A percentile compares a stretch with the other conserved stretches of the same genome.
Conservation (phyloP, 2,888 invertebrate species). For the Papilio protenor region DNA sequence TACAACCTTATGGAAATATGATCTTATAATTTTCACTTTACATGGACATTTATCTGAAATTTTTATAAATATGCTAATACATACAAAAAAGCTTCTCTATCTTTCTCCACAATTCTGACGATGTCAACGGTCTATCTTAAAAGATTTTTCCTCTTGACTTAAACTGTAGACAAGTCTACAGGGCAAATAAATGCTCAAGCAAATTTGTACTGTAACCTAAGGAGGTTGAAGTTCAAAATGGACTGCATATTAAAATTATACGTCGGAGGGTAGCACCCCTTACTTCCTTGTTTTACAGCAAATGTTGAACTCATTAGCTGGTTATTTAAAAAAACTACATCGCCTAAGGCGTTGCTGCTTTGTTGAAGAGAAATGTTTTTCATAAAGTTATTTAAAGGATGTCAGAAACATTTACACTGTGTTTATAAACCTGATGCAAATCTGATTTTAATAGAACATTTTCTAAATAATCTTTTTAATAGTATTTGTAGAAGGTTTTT, state of each 20-base stretch:
- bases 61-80: not conserved
- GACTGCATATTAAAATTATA: conserved; percentile 10
- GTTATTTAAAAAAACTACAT: conserved; percentile 23
- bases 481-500: not conserved
- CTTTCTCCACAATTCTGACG: not conserved
- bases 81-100: not conserved
- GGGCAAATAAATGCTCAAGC: not conserved
- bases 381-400: not conserved
- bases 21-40: not conserved
- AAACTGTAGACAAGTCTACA: not conserved
- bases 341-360: conserved; percentile 12
- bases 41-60: not conserved
- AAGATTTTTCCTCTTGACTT: conserved; percentile 24
- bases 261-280: conserved; percentile 21
- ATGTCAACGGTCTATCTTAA: conserved; percentile 14
- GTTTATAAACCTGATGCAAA: not conserved
- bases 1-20: not conserved
- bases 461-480: no score
- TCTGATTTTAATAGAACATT: not conserved
- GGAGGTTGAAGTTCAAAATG: not conserved
- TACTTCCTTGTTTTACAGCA: conserved; percentile 28
- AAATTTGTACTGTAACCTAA: not conserved
- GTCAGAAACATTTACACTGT: not conserved
- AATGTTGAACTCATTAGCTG: conserved; percentile 38
- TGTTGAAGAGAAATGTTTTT: conserved; percentile 5